Evolutionary conservation across 1,140 invertebrate genomes (phyloP), one percentile per base, ranked within the genome.

Genomic region (Pissodes strobi): DNA sequence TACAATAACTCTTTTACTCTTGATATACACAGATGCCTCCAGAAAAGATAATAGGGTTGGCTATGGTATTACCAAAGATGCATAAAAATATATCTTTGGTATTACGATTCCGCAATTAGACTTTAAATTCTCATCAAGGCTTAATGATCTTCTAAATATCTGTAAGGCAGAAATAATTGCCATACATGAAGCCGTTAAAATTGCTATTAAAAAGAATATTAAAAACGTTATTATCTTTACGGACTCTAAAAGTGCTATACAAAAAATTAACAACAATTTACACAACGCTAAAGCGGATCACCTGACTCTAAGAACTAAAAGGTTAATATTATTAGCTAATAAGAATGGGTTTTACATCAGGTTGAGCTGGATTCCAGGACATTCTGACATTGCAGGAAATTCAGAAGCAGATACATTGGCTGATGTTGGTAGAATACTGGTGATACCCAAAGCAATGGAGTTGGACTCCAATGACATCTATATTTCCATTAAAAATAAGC

Each of bases 391-490:
- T n/a, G 3, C 10, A 12, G 58, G 46, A 6, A 60, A 51, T n/a
- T 12, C 43, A 19, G 30, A 51, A 39, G 58, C 45, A 38, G 58
- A 60, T 23, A 13, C 15, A 4, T 30, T 60, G 13, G 58, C 58
- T 3, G 51, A 60, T 6, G 38, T 60, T 13, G 58, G 45, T n/a
- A 51, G 18, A 60, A n/a, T n/a, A n/a, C n/a, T n/a, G n/a, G n/a
- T n/a, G n/a, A n/a, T n/a, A n/a, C n/a, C n/a, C n/a, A n/a, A n/a
- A n/a, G n/a, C n/a, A n/a, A n/a, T n/a, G n/a, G n/a, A n/a, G n/a
- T n/a, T n/a, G n/a, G n/a, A n/a, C n/a, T n/a, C n/a, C n/a, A n/a
- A n/a, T n/a, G n/a, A n/a, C n/a, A n/a, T n/a, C n/a, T n/a, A n/a
- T n/a, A n/a, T n/a, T n/a, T n/a, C n/a, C n/a, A n/a, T n/a, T n/a